Evolutionary conservation across 92 coral and sea anemone genomes (phyloP), one percentile per base, ranked within the genome.

Genomic region (Metridium senile): DNA sequence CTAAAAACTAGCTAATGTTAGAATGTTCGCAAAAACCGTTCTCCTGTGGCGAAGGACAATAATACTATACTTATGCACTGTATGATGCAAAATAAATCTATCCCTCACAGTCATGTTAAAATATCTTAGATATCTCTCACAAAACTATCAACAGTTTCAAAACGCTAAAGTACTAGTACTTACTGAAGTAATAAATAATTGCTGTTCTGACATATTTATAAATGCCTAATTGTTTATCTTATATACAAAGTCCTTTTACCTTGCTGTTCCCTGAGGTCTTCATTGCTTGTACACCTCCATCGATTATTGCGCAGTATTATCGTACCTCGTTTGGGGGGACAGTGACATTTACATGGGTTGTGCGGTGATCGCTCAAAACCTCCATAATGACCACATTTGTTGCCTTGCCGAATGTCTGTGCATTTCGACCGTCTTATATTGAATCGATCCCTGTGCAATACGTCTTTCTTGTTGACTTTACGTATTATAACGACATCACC

Each of bases 301-400:
- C 35, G 45, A 1, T 69, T 67, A 9, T 25, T 25, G 11, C 57
- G 30, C 61, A 0, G 43, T 0, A 11, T 49, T 19, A 79, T 79
- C 18, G 84, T 79, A 23, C 84, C 84, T 19, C 29, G 68, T 25
- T 47, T 51, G 0, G 84, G 84, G 57, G 84, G 71, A 32, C 84
- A 79, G 20, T 52, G 61, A 19, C 84, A 79, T 26, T 69, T 79
- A 46, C 84, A 79, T 9, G 75, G 69, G 49, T 79, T 79, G 11
- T 26, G 56, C 9, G 76, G 56, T 53, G 57, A 29, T 7, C 84
- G 76, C 26, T 79, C 84, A 58, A 79, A 79, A 1, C 84, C 84
- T 9, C 77, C 84, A 26, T 79, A 79, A 9, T 32, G 20, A 16
- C 69, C 77, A 58, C 84, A 79, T 58, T 62, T 68, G 22, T 79